Evolutionary conservation across 1,140 invertebrate species (phyloP).

Genomic region (Drosophila kurseongensis): DNA sequence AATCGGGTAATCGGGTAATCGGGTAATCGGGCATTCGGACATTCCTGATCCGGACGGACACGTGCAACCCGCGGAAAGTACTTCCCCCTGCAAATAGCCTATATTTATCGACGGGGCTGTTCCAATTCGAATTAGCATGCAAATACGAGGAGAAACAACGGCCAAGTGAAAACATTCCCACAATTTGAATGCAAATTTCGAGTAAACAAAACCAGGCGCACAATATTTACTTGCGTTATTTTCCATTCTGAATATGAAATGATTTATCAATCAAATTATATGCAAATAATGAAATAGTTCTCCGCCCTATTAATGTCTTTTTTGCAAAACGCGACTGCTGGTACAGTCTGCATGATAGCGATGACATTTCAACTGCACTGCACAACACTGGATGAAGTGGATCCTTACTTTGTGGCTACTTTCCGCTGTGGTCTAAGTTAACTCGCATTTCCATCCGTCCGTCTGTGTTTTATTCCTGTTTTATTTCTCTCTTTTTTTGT

Average conservation of each 20-base stretch:
- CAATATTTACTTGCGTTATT: conserved; percentile 45
- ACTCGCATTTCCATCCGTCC: conserved; percentile 6
- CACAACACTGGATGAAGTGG: neutral
- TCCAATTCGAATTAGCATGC: conserved; percentile 45
- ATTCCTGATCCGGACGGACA: conserved; percentile 10
- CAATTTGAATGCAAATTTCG: conserved; percentile 66
- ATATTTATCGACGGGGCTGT: conserved; percentile 14
- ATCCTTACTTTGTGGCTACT: conserved; percentile 19
- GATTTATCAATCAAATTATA: conserved; percentile 48
- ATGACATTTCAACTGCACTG: neutral
- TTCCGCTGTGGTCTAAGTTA: conserved; percentile 13
- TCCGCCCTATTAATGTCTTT: neutral
- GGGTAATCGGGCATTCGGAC: neutral
- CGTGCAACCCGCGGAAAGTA: conserved; percentile 1
- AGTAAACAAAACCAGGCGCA: conserved; percentile 52
- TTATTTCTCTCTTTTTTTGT: neutral
- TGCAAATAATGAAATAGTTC: conserved; percentile 26
- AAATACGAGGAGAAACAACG: conserved; percentile 33
- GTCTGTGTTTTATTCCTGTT: neutral
- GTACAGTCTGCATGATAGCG: conserved; percentile 30
- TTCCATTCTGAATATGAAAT: conserved; percentile 48
- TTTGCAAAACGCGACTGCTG: neutral
- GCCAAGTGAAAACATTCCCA: conserved; percentile 58
- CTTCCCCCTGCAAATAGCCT: conserved; percentile 22
- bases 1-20: no score